Conservation (phyloP, 23 tunicate genomes). For the Aplidium turbinatum region DNA sequence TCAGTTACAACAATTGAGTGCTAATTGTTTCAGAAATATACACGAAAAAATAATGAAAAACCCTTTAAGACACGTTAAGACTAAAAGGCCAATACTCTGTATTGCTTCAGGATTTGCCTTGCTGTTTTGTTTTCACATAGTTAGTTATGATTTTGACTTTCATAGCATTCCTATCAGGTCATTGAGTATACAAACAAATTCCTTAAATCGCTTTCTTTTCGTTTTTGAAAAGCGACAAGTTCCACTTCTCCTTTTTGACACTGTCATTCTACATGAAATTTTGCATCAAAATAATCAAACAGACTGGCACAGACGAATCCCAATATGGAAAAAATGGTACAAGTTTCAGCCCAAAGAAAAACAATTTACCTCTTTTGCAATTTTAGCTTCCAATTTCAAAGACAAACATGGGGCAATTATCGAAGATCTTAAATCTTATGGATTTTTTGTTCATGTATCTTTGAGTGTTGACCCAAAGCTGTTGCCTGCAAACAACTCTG, state of each 20-base stretch:
- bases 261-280: conserved; percentile 58
- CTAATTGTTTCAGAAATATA: too few relatives aligned
- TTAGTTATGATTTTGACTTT: conserved; percentile 41
- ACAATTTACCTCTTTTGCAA: conserved; percentile 70
- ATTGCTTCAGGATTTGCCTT: too few relatives aligned
- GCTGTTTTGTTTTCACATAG: too few relatives aligned
- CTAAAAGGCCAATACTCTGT: too few relatives aligned
- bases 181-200: conserved; percentile 41
- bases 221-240: conserved; percentile 41
- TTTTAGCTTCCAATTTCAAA: conserved; percentile 47
- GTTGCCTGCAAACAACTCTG: not conserved
- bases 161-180: conserved; percentile 29
- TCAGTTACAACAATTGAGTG: too few relatives aligned
- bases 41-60: too few relatives aligned
- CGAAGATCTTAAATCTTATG: conserved; percentile 34
- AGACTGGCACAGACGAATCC: conserved; percentile 60
- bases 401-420: conserved; percentile 35
- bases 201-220: conserved; percentile 32
- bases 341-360: conserved; percentile 80
- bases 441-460: conserved; percentile 61
- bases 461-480: conserved; percentile 46
- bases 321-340: conserved; percentile 64
- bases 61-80: too few relatives aligned
- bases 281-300: conserved; percentile 49
- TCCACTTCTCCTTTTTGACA: conserved; percentile 61